Conservation (phyloP, 2,113 vertebrate genomes). For the Hydropotes inermis region DNA sequence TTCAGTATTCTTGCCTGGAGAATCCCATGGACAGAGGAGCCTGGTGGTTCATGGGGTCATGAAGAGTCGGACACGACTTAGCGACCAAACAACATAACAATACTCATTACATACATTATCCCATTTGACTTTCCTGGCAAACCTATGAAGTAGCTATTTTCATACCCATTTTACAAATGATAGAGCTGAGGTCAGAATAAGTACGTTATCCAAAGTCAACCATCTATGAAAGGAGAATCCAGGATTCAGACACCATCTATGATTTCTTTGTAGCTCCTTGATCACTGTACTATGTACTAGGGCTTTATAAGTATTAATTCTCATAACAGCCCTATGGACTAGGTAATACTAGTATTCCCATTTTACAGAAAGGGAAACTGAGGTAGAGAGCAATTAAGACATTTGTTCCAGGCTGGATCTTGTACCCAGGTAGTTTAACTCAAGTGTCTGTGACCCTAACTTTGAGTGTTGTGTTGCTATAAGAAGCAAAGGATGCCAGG, state of each 20-base stretch:
- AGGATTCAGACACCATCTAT: not conserved
- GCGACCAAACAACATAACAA: not conserved
- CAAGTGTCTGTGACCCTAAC: not conserved
- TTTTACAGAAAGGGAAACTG: not conserved
- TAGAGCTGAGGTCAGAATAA: not conserved
- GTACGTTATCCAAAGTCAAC: not conserved
- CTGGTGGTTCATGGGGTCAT: not conserved
- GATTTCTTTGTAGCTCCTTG: not conserved
- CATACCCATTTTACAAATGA: slow-evolving; percentile 1
- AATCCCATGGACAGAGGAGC: not conserved
- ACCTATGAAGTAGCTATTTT: not conserved
- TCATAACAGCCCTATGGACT: not conserved
- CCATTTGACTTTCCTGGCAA: not conserved
- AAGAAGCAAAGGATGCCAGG: not conserved
- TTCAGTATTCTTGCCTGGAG: not conserved
- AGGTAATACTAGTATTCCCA: not conserved
- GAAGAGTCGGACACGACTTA: not conserved
- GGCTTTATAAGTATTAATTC: not conserved
- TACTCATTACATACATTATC: not conserved
- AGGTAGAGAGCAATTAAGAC: not conserved
- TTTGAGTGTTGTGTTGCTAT: not conserved
- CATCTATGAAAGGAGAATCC: not conserved
- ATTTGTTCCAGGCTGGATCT: not conserved
- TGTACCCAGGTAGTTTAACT: not conserved
- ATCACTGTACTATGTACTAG: not conserved